Evolutionary conservation across 2,888 invertebrate genomes (phyloP), one percentile per base, ranked within the genome.

Genomic region (Allolobophora icterica): DNA sequence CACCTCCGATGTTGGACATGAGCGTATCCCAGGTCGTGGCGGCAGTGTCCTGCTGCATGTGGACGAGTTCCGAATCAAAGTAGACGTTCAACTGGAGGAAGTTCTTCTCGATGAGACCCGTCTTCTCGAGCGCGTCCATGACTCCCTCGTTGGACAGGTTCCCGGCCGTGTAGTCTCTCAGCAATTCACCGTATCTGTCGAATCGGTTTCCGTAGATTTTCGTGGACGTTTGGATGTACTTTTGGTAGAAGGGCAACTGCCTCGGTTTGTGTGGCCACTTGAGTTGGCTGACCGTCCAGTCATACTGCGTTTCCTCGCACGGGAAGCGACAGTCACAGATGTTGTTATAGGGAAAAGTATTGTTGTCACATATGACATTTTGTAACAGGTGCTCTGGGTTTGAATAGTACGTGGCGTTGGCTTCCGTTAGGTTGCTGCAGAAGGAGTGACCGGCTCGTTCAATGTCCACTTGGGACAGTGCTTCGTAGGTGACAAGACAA

Each of bases 71-170:
- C 89, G 35, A 40, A 89, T 38, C 35, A 30, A 89, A 89, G 24
- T 40, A 89, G 38, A 89, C 89, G 38, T 89, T 89, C 24, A 89
- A 35, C 34, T 89, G 89, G 34, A 89, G 89, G 11, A 89, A 89
- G 33, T 89, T 89, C 38, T 89, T 89, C 35, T 40, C 89, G 89
- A 89, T 89, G 24, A 89, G 89, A 33, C 33, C 89, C 21, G 40
- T 89, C 40, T 30, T 40, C 30, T 24, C 89, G 15, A 89, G 35
- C 30, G 35, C 8, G 89, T 40, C 24, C 24, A 89, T 24, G 13
- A 89, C 38, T 11, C 15, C 13, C 8, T 38, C 24, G 30, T 6
- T 89, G 1, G 89, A 38, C 8, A 38, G 34, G 11, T 89, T 89
- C 40, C 89, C 89, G 24, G 35, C 30, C 15, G 24, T 40, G 38